Conservation (phyloP, 1,140 invertebrate genomes). For the Elymnias hypermnestra region DNA sequence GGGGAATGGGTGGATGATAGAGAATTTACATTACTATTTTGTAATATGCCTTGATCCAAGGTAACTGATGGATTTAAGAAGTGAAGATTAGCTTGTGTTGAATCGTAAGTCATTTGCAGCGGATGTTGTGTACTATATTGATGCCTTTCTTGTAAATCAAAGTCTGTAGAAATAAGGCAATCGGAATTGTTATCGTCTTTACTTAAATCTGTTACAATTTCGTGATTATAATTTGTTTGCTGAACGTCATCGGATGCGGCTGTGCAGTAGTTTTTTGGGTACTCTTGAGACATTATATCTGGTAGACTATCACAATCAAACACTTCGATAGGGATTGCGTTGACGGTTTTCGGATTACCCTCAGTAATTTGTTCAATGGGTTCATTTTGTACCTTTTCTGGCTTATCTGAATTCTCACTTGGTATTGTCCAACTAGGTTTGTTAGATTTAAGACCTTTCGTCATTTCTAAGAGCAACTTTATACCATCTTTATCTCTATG, state of each 20-base stretch:
- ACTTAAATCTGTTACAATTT: constrained; percentile 47
- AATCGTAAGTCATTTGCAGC: constrained; percentile 45
- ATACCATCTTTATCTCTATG: constrained; percentile 61
- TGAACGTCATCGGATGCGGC: constrained; percentile 30
- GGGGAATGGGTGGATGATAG: constrained; percentile 39
- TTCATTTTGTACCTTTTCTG: constrained; percentile 22
- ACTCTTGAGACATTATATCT: constrained; percentile 48
- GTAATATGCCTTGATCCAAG: constrained; percentile 50
- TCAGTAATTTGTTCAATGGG: constrained; percentile 32
- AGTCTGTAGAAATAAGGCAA: constrained; percentile 54
- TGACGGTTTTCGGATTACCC: constrained; percentile 39
- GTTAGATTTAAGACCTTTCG: constrained; percentile 36
- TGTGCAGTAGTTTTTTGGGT: constrained; percentile 47
- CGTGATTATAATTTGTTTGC: constrained; percentile 34
- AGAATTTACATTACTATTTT: constrained; percentile 46
- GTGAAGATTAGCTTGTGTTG: constrained; percentile 44
- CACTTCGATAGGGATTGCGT: constrained; percentile 60
- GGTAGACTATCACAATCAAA: constrained; percentile 63
- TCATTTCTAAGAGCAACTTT: constrained; percentile 50
- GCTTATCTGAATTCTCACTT: constrained; percentile 36
- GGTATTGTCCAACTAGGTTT: constrained; percentile 66
- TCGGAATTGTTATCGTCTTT: constrained; percentile 66
- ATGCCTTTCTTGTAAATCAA: constrained; percentile 45
- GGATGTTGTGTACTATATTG: constrained; percentile 46
- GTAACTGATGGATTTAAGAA: constrained; percentile 49